Evolutionary conservation across 2,888 invertebrate genomes (phyloP).

Genomic region (Macaria notata): DNA sequence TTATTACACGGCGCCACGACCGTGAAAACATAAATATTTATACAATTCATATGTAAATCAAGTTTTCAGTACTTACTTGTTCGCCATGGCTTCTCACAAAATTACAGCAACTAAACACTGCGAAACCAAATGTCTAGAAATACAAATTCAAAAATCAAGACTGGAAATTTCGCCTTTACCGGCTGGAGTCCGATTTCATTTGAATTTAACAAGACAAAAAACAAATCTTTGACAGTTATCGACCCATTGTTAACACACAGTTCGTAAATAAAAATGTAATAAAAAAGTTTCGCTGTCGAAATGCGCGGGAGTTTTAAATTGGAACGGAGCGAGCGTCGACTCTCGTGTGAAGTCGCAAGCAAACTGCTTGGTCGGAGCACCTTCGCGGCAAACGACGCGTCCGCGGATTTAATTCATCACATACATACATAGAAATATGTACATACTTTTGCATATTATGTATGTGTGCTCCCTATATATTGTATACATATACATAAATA

Average conservation of each 20-base stretch:
- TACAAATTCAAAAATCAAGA: constrained; percentile 32
- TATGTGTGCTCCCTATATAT: no score
- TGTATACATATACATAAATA: no score
- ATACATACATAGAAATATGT: no score
- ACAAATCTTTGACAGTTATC: constrained; percentile 32
- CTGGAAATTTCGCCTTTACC: constrained; percentile 5
- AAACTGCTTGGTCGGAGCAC: constrained; percentile 34
- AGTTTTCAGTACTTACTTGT: constrained; percentile 48
- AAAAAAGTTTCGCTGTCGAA: constrained; percentile 29
- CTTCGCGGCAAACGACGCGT: constrained; percentile 9
- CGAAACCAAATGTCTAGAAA: constrained; percentile 36
- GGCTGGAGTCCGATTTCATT: constrained; percentile 1
- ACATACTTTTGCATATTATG: no score
- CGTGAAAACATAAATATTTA: constrained; percentile 14
- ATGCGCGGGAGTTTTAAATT: constrained; percentile 50
- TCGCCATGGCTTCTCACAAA: constrained; percentile 48
- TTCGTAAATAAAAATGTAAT: constrained; percentile 17
- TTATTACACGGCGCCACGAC: constrained; percentile 13
- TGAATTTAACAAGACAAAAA: constrained; percentile 5
- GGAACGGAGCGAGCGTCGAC: constrained; percentile 45
- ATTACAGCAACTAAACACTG: constrained; percentile 43
- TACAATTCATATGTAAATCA: constrained; percentile 38
- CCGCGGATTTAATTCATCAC: constrained; percentile 33
- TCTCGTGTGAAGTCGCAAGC: constrained; percentile 40
- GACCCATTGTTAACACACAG: constrained; percentile 44